Evolutionary conservation across 2,797 vertebrate species (phyloP).

Genomic region (Helicolenus hilgendorfi): DNA sequence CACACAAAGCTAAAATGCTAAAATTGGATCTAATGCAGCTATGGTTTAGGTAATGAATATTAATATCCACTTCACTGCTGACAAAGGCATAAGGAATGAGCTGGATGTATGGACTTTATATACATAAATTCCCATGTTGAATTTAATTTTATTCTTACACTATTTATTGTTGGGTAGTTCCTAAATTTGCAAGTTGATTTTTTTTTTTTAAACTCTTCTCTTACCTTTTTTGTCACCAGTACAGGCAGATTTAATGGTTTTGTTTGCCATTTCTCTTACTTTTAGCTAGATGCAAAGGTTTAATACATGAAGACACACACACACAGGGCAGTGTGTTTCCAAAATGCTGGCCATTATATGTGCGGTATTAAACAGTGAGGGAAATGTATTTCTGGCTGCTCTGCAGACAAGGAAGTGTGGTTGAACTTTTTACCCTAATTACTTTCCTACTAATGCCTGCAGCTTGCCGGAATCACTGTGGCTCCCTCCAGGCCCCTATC

Average conservation of each 20-base stretch:
- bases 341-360: constrained; percentile 89
- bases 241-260: neutral
- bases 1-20: constrained; percentile 52
- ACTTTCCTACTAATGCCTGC: constrained; percentile 95
- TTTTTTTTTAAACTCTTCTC: neutral
- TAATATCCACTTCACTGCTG: constrained; percentile 78
- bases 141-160: neutral
- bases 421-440: constrained; percentile 99
- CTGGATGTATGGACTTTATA: constrained; percentile 52
- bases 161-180: constrained; percentile 12
- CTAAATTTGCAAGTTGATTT: neutral
- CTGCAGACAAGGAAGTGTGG: constrained; percentile 92
- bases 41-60: constrained; percentile 81
- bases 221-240: neutral
- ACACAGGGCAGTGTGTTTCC: constrained; percentile 87
- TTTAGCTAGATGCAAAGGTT: constrained; percentile 75
- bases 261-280: constrained; percentile 14
- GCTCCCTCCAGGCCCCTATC: constrained; percentile 92
- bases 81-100: constrained; percentile 40
- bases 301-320: constrained; percentile 83
- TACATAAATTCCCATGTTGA: constrained; percentile 39
- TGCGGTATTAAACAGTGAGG: constrained; percentile 91
- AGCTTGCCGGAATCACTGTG: constrained; percentile 96
- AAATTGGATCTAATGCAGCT: constrained; percentile 71
- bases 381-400: constrained; percentile 94